Evolutionary conservation across 2,113 vertebrate species (phyloP), one percentile per base, ranked within the genome.

Genomic region (Piaya cayana): DNA sequence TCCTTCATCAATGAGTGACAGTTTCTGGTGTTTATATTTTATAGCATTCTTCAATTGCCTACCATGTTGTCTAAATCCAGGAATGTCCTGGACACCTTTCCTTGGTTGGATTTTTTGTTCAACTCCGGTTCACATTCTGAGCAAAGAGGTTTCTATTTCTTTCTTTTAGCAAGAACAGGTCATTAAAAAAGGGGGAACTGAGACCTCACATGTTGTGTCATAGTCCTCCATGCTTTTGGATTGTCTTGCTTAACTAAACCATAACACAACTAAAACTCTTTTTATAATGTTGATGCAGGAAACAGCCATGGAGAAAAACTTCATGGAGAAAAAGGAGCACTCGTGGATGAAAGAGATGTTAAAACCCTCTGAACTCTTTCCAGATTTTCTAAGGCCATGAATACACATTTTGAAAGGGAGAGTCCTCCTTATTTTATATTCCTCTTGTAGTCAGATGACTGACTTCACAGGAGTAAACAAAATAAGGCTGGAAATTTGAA

Each of bases 391-490:
- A 47, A 83, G 23, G 15, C 22, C 29, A 60, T 49, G 59, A 81
- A 88, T 64, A 50, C 3, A 45, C 13, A 59, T 49, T 70, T 64
- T 92, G 20, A 86, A 62, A 72, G 56, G 10, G 15, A 15, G 17
- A 88, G 8, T 64, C 20, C 29, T 39, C 29, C 39, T 92, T 43
- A 75, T 86, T 94, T 74, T 53, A 18, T 75, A 92, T 93, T 92
- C n/a, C 17, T 84, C 32, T 79, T 86, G 53, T 49, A 68, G 15
- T 72, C 53, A 64, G 62, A 84, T 82, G 65, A 39, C 34, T 49
- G 45, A 52, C 25, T 94, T 26, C 43, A 82, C 30, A 86, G n/a
- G 15, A 75, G n/a, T 89, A 89, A 95, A 95, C 21, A 92, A 78
- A 77, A 92, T 84, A 65, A 76, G 75, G 8, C 8, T 29, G 9